Evolutionary conservation across 2,888 invertebrate genomes (phyloP), one percentile per base, ranked within the genome.

Genomic region (Asteroscopus sphinx): DNA sequence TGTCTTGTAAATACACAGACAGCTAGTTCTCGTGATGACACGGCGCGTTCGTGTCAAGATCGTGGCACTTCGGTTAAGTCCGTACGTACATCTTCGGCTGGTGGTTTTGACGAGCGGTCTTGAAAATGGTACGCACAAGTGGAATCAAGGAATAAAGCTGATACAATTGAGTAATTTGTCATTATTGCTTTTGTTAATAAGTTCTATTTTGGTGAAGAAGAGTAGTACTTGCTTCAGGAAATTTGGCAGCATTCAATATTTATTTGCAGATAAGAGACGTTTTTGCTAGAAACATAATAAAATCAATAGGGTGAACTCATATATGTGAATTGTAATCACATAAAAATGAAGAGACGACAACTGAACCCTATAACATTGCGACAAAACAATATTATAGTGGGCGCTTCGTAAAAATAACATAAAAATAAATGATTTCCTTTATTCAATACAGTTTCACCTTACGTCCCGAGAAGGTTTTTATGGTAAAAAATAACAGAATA

Each of bases 1-100:
- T 73, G 71, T 79, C 74, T 71, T 77, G 71, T 77, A 76, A 79
- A 81, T 76, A 75, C 75, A 75, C 68, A 73, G 75, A 66, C 73
- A 59, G 56, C 58, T 48, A 55, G 67, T 66, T 67, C 58, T 62
- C 70, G 53, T 58, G 73, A 74, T 74, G 80, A 76, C 75, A 73
- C 61, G 57, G 47, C 63, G 69, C 54, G 65, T 42, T 74, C 73
- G 57, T 61, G 67, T 62, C 59, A 69, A 64, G 68, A 72, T 79
- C 79, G 77, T 62, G 72, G 49, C 37, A 61, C 37, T 58, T 79
- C 72, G 79, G 58, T 13, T 61, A 42, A 53, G 42, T 51, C 68
- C 79, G 72, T 67, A 53, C 35, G 35, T 15, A 26, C 25, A 25
- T 40, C 25, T 51, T 68, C 57, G 64, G 53, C 28, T 33, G 21